These are phyloP conservation scores for Drosophila seclusa DNA, from an alignment of 2,888 invertebrate species.

Conservation along the genomic window DNA sequence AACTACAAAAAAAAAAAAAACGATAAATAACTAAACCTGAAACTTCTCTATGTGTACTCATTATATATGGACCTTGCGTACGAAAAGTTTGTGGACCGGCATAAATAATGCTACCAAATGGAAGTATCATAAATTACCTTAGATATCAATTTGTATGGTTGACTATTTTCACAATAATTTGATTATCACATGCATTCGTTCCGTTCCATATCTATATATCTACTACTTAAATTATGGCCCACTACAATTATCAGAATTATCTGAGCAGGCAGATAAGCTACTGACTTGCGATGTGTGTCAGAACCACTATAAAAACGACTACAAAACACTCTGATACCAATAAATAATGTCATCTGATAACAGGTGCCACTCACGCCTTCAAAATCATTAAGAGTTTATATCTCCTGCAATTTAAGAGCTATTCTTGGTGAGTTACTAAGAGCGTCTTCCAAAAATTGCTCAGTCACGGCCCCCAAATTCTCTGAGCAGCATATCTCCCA, in stretches of 20 bases:
- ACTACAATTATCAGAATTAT: background rate
- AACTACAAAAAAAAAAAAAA: background rate
- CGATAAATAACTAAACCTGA: constrained; percentile 21
- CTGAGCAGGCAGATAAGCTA: constrained; percentile 6
- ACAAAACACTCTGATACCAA: background rate
- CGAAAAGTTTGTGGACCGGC: constrained; percentile 24
- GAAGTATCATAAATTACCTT: constrained; percentile 32
- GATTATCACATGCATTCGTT: background rate
- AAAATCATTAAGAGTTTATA: no score
- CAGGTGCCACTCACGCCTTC: background rate
- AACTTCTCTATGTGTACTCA: constrained; percentile 19
- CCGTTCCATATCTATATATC: background rate
- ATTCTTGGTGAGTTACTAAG: no score
- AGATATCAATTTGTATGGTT: background rate
- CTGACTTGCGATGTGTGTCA: background rate
- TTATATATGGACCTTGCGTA: constrained; percentile 30
- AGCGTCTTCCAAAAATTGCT: no score
- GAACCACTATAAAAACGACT: background rate
- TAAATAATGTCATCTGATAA: background rate
- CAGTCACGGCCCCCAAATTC: no score
- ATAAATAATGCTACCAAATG: constrained; percentile 10
- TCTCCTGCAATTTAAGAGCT: background rate
- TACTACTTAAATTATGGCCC: background rate
- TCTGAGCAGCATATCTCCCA: no score
- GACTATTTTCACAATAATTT: background rate